Conservation (phyloP, 92 coral and sea anemone species). For the Epizoanthus rinbou region DNA sequence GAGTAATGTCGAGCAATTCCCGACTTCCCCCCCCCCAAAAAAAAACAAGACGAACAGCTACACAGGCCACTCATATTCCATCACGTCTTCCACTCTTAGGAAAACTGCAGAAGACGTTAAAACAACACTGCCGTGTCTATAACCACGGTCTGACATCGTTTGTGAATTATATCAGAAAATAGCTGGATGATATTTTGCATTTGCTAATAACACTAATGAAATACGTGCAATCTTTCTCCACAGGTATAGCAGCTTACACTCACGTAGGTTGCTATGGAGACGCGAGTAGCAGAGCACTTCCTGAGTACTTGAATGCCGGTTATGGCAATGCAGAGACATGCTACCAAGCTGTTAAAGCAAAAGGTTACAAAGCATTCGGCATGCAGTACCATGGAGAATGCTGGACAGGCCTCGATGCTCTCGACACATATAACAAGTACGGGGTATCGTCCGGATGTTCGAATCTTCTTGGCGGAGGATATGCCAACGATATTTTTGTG, state of each 20-base stretch:
- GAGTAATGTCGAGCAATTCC: too few species aligned
- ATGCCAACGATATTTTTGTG: slow-evolving; percentile 35
- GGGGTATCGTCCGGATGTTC: not conserved
- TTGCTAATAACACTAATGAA: too few species aligned
- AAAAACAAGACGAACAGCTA: too few species aligned
- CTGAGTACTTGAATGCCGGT: not conserved
- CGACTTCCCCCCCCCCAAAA: too few species aligned
- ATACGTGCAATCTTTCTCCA: too few species aligned
- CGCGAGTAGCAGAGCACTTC: not conserved
- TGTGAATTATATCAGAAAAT: too few species aligned
- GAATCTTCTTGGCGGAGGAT: slow-evolving; percentile 10
- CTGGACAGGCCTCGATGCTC: slow-evolving; percentile 35
- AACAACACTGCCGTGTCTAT: too few species aligned
- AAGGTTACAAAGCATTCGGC: slow-evolving; percentile 36
- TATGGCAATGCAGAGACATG: slow-evolving; percentile 25
- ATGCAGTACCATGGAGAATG: slow-evolving; percentile 31
- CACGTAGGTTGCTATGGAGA: slow-evolving; percentile 20
- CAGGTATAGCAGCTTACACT: slow-evolving; percentile 16
- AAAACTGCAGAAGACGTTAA: too few species aligned
- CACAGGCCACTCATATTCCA: too few species aligned
- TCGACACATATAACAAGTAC: not conserved
- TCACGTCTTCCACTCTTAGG: too few species aligned
- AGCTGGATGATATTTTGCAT: too few species aligned
- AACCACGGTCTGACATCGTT: too few species aligned
- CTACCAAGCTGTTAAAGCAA: slow-evolving; percentile 3